These are phyloP conservation scores for Cyclina sinensis DNA, from an alignment of 1,140 invertebrate genomes.

Conservation along the genomic window DNA sequence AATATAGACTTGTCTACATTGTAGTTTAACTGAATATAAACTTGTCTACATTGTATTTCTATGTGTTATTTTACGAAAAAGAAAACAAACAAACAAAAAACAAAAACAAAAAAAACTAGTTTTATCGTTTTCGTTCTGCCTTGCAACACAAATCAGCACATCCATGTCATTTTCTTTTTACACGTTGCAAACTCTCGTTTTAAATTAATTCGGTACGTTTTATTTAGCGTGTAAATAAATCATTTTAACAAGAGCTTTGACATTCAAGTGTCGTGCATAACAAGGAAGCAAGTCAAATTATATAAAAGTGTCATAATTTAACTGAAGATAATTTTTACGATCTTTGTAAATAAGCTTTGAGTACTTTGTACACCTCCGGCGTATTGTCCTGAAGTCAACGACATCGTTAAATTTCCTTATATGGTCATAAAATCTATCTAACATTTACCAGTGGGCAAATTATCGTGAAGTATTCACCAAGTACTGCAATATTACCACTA, in stretches of 20 bases:
- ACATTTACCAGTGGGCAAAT: background rate
- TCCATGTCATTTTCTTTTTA: too few relatives aligned
- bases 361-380: background rate
- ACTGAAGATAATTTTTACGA: conserved; percentile 1
- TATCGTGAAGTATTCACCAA: background rate
- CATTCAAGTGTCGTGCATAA: background rate
- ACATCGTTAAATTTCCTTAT: too few relatives aligned
- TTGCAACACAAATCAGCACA: too few relatives aligned
- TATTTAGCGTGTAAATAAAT: background rate
- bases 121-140: too few relatives aligned
- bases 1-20: too few relatives aligned
- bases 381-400: background rate
- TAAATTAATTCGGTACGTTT: background rate
- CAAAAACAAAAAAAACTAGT: too few relatives aligned
- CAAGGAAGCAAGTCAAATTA: conserved; percentile 10
- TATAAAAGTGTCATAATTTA: conserved; percentile 15
- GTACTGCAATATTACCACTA: background rate
- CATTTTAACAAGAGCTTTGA: conserved; percentile 1
- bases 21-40: too few relatives aligned
- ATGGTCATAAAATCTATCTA: background rate
- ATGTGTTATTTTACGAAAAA: too few relatives aligned
- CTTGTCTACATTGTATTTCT: too few relatives aligned
- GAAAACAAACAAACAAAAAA: too few relatives aligned
- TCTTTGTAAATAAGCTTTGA: background rate
- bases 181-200: too few relatives aligned